phyloP scores from a whole-genome alignment of 2,888 invertebrate genomes.

The Operophtera brumata region DNA sequence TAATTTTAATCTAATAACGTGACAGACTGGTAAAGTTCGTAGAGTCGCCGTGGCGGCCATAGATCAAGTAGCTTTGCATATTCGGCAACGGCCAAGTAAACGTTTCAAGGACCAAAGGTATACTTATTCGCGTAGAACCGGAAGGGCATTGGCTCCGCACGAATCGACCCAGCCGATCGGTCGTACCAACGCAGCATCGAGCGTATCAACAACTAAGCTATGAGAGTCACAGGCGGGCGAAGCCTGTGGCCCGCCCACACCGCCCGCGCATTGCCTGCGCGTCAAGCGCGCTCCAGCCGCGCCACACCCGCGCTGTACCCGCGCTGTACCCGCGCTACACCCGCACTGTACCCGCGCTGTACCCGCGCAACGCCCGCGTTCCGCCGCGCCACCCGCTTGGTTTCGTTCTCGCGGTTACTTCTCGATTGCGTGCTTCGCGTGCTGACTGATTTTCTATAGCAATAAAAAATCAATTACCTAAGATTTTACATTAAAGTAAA shows the following conservation, averaged over 20 bases:
- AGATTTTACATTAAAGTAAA: conserved; percentile 82
- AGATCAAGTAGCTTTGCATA: conserved; percentile 80
- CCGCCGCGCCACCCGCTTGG: conserved; percentile 73
- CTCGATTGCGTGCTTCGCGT: conserved; percentile 82
- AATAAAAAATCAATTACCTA: conserved; percentile 82
- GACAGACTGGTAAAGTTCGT: conserved; percentile 81
- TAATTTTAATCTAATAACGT: conserved; percentile 81
- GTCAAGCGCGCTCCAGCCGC: conserved; percentile 37
- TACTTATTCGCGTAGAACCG: conserved; percentile 80
- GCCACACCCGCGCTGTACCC: conserved; percentile 39
- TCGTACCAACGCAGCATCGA: conserved; percentile 66
- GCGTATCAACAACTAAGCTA: conserved; percentile 65
- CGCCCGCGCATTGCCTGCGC: conserved; percentile 42
- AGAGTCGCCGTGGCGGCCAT: conserved; percentile 80
- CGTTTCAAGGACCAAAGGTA: conserved; percentile 80
- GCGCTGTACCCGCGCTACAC: conserved; percentile 41
- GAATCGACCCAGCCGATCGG: conserved; percentile 73
- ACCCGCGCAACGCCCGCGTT: conserved; percentile 38
- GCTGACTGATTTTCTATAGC: conserved; percentile 83
- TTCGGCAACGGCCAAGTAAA: conserved; percentile 79
- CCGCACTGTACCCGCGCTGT: conserved; percentile 39
- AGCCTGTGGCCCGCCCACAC: conserved; percentile 36
- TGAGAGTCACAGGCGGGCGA: conserved; percentile 44
- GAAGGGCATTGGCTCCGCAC: conserved; percentile 79
- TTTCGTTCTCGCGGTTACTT: conserved; percentile 81